A percentile compares a stretch with the other conserved stretches of the same genome.
phyloP scores from a whole-genome alignment of 2,113 vertebrate species.

The Excalfactoria chinensis region DNA sequence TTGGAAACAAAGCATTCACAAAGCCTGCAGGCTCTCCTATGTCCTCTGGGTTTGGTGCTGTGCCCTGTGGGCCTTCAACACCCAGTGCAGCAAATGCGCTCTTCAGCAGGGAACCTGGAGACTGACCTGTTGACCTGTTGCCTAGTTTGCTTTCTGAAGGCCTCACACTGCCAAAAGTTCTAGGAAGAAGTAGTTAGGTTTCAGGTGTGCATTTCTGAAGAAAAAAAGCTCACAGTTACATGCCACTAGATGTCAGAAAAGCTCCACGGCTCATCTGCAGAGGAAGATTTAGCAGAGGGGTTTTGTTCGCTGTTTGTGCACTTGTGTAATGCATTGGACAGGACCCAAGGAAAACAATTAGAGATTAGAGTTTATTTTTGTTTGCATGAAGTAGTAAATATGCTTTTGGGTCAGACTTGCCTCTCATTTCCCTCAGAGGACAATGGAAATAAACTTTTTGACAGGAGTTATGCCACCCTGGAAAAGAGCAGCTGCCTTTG shows the following conservation, averaged over 20 bases:
- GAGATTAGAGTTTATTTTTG: slow-evolving; percentile 51
- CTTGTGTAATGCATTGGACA: slow-evolving; percentile 49
- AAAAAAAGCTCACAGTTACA: neutral
- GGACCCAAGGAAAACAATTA: slow-evolving; percentile 51
- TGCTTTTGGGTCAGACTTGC: neutral
- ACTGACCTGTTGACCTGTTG: neutral
- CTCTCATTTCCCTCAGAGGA: neutral
- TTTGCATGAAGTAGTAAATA: slow-evolving; percentile 53
- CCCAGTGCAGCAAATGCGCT: fast-evolving
- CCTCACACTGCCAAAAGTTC: neutral
- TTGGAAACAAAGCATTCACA: neutral
- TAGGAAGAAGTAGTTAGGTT: neutral
- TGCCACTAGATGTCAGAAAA: slow-evolving; percentile 79
- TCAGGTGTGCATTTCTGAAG: neutral
- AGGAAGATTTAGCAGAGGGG: neutral
- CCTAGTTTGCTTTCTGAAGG: neutral
- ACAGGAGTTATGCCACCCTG: slow-evolving; percentile 8
- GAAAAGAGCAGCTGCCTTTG: neutral
- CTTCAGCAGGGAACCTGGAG: neutral
- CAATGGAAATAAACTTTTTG: slow-evolving; percentile 30
- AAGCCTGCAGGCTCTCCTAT: neutral
- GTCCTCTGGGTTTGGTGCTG: neutral
- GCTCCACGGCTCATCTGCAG: neutral
- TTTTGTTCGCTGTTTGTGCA: neutral
- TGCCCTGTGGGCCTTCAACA: neutral